phyloP scores from a whole-genome alignment of 1,140 invertebrate genomes.

The Sweltsa coloradensis region DNA sequence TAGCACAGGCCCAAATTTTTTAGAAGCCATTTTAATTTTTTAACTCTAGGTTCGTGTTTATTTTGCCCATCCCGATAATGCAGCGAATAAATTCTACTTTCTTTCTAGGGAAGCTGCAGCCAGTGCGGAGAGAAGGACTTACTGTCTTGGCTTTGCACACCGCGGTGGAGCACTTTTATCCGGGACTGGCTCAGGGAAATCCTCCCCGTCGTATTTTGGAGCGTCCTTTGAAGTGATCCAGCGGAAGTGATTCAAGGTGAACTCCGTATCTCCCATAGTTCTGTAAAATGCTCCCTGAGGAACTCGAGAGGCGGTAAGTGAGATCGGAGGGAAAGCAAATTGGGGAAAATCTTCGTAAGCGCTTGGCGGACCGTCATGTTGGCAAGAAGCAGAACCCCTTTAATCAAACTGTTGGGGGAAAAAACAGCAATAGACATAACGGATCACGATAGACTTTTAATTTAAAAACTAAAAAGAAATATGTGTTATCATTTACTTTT shows the following conservation, averaged over 20 bases:
- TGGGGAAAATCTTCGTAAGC: constrained; percentile 55
- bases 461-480: too few relatives aligned
- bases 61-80: too few relatives aligned
- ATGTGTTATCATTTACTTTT: too few relatives aligned
- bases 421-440: too few relatives aligned
- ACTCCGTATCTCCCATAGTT: constrained; percentile 45
- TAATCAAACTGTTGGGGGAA: constrained; percentile 76
- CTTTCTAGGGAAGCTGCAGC: too few relatives aligned
- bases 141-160: constrained; percentile 70
- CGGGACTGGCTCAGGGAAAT: constrained; percentile 38
- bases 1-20: too few relatives aligned
- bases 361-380: constrained; percentile 78
- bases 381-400: constrained; percentile 90
- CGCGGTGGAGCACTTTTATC: constrained; percentile 54
- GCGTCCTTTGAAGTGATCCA: constrained; percentile 37
- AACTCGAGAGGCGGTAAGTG: constrained; percentile 62
- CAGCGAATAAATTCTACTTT: too few relatives aligned
- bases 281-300: constrained; percentile 49
- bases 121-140: too few relatives aligned
- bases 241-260: constrained; percentile 57
- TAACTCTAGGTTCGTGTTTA: too few relatives aligned
- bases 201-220: constrained; percentile 35
- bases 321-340: constrained; percentile 61
- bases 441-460: too few relatives aligned
- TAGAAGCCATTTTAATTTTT: too few relatives aligned